Evolutionary conservation across 1,140 invertebrate species (phyloP).

Genomic region (Chionoecetes opilio): DNA sequence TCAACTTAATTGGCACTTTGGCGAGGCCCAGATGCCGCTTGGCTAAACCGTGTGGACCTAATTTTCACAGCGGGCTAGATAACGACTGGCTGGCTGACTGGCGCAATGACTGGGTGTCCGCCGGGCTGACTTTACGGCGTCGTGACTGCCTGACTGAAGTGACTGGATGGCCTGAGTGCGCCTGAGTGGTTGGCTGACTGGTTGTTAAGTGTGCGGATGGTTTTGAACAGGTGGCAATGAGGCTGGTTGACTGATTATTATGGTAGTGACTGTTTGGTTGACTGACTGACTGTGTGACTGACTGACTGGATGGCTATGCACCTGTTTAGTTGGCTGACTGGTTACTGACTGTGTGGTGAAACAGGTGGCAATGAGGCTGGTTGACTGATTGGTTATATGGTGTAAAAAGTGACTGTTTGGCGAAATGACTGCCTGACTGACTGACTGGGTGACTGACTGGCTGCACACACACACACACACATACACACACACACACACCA

Average conservation of each 20-base stretch:
- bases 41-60: neutral
- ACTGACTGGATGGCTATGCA: too few relatives aligned
- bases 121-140: neutral
- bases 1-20: neutral
- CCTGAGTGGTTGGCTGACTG: neutral
- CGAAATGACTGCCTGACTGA: neutral
- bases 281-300: neutral
- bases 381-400: neutral
- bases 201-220: neutral
- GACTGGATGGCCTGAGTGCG: neutral
- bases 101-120: neutral
- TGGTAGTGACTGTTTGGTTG: neutral
- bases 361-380: neutral
- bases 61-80: slow-evolving; percentile 9
- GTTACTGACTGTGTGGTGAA: neutral
- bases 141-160: neutral
- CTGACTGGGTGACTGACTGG: neutral
- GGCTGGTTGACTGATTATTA: too few relatives aligned
- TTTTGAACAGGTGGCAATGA: neutral
- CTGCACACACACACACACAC: neutral
- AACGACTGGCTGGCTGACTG: slow-evolving; percentile 2
- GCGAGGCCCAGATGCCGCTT: slow-evolving; percentile 12
- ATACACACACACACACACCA: neutral
- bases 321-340: neutral
- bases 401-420: neutral